A percentile compares a stretch with the other conserved stretches of the same genome.
phyloP scores from a whole-genome alignment of 2,888 invertebrate species.

The Drosophila peninsularis region DNA sequence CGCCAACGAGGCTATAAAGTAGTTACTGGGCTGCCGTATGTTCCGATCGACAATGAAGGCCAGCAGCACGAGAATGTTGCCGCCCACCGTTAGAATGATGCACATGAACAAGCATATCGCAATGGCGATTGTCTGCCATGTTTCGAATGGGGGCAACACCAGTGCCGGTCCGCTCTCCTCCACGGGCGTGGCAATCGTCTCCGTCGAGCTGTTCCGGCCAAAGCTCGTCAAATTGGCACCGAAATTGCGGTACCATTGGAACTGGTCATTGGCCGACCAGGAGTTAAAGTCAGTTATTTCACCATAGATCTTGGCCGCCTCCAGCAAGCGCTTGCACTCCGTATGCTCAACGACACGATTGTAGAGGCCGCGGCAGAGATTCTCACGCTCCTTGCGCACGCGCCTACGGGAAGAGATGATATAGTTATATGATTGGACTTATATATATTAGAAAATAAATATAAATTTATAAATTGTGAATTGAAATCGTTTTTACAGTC shows the following conservation, averaged over 20 bases:
- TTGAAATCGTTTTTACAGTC: background rate
- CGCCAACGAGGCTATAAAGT: constrained; percentile 99
- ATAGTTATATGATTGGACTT: background rate
- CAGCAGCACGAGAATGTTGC: constrained; percentile 97
- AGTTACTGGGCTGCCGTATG: constrained; percentile 98
- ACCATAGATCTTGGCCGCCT: constrained; percentile 83
- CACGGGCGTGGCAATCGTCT: constrained; percentile 37
- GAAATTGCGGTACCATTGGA: constrained; percentile 77
- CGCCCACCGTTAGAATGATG: constrained; percentile 96
- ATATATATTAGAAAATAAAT: no score
- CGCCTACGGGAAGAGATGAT: constrained; percentile 86
- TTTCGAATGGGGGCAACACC: constrained; percentile 92
- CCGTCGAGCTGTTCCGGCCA: constrained; percentile 56
- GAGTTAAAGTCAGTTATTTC: constrained; percentile 84
- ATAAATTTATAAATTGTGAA: no score
- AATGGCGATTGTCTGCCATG: constrained; percentile 95
- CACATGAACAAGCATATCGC: constrained; percentile 94
- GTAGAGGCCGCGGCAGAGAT: constrained; percentile 89
- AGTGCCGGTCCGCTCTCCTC: constrained; percentile 84
- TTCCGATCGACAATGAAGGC: constrained; percentile 97
- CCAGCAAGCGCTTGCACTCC: constrained; percentile 87
- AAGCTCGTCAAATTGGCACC: constrained; percentile 74
- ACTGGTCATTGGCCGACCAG: constrained; percentile 78
- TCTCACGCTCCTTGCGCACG: constrained; percentile 90
- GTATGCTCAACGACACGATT: constrained; percentile 87